Evolutionary conservation across 2,113 vertebrate genomes (phyloP).

Genomic region (Myotis yumanensis): DNA sequence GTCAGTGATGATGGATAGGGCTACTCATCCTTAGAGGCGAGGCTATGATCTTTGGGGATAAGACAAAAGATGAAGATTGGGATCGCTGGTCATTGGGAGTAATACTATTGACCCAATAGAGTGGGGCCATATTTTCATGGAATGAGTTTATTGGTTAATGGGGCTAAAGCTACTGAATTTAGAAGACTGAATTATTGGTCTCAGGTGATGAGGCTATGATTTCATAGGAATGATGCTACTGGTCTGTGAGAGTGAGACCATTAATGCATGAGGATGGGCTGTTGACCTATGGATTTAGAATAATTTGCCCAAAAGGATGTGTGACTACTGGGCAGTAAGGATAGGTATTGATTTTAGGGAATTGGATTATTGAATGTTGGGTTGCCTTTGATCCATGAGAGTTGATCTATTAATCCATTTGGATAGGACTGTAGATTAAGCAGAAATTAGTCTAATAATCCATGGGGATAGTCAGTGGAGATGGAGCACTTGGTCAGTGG

Average conservation of each 20-base stretch:
- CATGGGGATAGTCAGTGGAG: neutral
- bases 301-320: neutral
- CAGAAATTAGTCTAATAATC: neutral
- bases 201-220: neutral
- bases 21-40: neutral
- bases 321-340: neutral
- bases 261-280: neutral
- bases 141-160: neutral
- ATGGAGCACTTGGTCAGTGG: neutral
- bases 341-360: constrained; percentile 14
- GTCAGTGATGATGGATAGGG: neutral
- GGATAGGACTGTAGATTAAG: neutral
- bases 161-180: neutral
- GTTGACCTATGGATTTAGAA: neutral
- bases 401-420: neutral
- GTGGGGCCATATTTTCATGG: neutral
- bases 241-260: neutral
- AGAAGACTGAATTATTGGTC: constrained; percentile 11
- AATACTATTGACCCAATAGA: neutral
- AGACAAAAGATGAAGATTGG: neutral
- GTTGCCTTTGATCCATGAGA: neutral
- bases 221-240: constrained; percentile 23
- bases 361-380: neutral
- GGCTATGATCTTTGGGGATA: neutral
- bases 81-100: neutral